Base-by-base conservation (phyloP, 2,888 invertebrate genomes). In the Drosophila rellima region DNA sequence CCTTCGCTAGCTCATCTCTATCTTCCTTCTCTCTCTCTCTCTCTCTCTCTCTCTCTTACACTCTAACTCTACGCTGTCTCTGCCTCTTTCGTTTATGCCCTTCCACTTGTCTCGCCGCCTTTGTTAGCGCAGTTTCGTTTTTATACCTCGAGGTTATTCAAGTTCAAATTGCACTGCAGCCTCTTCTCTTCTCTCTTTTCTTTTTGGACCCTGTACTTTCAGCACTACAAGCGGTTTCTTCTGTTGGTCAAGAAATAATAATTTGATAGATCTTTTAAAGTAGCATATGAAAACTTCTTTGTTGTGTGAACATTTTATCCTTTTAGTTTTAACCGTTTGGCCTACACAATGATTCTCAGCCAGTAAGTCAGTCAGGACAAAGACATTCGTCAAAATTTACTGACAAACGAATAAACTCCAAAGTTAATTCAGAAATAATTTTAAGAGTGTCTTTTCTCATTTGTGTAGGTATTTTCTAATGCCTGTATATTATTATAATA, bases 101-200 rank as follows among this genome's bases (percentile, higher is more conserved):
- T 35, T 15, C 23, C 18, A 39, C 20, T 63, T 68, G 56, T 61
- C 61, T 63, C 52, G 60, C 35, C 45, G 78, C 61, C 83, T 87
- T 87, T 82, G 82, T 87, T 75, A 66, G 69, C 66, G 79, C 65
- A 55, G 64, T 82, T 82, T 74, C 80, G 77, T 82, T 80, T 83
- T 83, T 72, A 70, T 82, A 57, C 67, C 71, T 70, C 70, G 76
- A 86, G 89, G 84, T 84, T 76, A 84, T 81, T 72, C 76, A 83
- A 78, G 83, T 83, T 83, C 83, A 83, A 74, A 72, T 47, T 54
- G 67, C 70, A 45, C 51, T 31, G 42, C 56, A 44, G 61, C 62
- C 37, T 62, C 44, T 18, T 8, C 31, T 33, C 20, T 13, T 11
- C 7, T n/a, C 15, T 1, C n/a, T 31, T 20, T 15, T 48, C 6